Evolutionary conservation across 1,140 invertebrate species (phyloP).

Genomic region (Theocolax elegans): DNA sequence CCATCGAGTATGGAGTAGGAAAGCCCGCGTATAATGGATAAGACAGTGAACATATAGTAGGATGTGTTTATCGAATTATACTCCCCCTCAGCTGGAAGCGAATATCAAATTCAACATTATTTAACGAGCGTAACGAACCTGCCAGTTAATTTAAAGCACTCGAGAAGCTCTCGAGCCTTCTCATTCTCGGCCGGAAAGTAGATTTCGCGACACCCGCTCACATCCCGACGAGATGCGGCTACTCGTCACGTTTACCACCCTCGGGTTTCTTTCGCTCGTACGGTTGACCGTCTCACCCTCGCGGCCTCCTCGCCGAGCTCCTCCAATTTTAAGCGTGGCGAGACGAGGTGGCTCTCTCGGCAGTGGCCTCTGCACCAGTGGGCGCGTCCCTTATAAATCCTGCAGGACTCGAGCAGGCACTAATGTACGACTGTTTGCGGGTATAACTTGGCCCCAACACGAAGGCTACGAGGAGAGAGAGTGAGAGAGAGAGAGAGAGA

Average conservation of each 20-base stretch:
- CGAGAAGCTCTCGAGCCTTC: slow-evolving; percentile 1
- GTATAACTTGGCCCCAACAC: slow-evolving; percentile 68
- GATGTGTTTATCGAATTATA: too few species aligned
- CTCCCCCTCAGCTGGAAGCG: too few species aligned
- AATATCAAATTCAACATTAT: slow-evolving; percentile 39
- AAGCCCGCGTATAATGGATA: too few species aligned
- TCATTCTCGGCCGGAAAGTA: slow-evolving; percentile 20
- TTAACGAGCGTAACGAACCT: slow-evolving; percentile 36
- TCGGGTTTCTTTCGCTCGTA: background rate
- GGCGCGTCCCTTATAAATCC: slow-evolving; percentile 66
- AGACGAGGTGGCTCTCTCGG: slow-evolving; percentile 43
- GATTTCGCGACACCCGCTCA: too few species aligned
- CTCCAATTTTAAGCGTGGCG: slow-evolving; percentile 56
- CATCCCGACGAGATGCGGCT: too few species aligned
- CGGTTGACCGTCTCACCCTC: slow-evolving; percentile 32
- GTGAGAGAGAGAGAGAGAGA: slow-evolving; percentile 44
- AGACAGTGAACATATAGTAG: too few species aligned
- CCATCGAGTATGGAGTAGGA: too few species aligned
- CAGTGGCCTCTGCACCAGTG: slow-evolving; percentile 49
- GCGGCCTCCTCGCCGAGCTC: slow-evolving; percentile 46
- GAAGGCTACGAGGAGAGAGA: slow-evolving; percentile 54
- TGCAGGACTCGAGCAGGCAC: slow-evolving; percentile 65
- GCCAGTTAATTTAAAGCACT: slow-evolving; percentile 13
- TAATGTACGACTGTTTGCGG: slow-evolving; percentile 70
- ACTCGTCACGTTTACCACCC: slow-evolving; percentile 8